phyloP scores from a whole-genome alignment of 1,140 invertebrate species.

The Listronotus oregonensis region DNA sequence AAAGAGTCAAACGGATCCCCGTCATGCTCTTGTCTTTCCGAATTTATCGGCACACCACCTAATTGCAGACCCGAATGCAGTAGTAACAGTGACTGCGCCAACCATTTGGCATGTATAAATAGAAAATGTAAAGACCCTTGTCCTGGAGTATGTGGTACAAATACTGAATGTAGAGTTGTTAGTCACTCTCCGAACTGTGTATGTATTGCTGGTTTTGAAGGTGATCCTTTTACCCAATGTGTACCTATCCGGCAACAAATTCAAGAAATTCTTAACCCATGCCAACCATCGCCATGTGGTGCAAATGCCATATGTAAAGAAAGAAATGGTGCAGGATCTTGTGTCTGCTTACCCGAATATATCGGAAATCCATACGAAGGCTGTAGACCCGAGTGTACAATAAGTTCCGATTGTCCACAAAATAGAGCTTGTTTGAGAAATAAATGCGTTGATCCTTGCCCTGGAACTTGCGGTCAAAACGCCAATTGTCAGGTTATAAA shows the following conservation, averaged over 20 bases:
- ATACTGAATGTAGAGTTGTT: constrained; percentile 72
- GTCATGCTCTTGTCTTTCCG: constrained; percentile 75
- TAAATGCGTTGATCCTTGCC: constrained; percentile 82
- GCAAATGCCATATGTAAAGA: constrained; percentile 69
- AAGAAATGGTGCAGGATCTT: constrained; percentile 65
- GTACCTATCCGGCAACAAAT: constrained; percentile 55
- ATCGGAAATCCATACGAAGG: constrained; percentile 75
- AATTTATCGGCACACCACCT: constrained; percentile 68
- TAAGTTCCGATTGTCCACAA: constrained; percentile 78
- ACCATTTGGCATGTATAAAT: constrained; percentile 67
- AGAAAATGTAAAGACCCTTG: constrained; percentile 76
- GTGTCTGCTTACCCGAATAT: constrained; percentile 69
- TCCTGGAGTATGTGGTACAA: constrained; percentile 79
- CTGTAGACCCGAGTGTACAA: constrained; percentile 77
- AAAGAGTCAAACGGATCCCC: constrained; percentile 79
- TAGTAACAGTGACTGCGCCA: constrained; percentile 67
- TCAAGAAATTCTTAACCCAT: constrained; percentile 59
- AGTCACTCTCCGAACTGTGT: constrained; percentile 73
- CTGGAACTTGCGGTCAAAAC: constrained; percentile 78
- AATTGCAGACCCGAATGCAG: constrained; percentile 70
- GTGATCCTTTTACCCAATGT: constrained; percentile 75
- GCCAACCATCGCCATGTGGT: constrained; percentile 69
- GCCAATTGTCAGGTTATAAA: constrained; percentile 78
- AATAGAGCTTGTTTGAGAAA: constrained; percentile 79
- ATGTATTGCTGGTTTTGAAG: constrained; percentile 81